Conservation (phyloP, 2,797 vertebrate genomes). For the Loriculus beryllinus region DNA sequence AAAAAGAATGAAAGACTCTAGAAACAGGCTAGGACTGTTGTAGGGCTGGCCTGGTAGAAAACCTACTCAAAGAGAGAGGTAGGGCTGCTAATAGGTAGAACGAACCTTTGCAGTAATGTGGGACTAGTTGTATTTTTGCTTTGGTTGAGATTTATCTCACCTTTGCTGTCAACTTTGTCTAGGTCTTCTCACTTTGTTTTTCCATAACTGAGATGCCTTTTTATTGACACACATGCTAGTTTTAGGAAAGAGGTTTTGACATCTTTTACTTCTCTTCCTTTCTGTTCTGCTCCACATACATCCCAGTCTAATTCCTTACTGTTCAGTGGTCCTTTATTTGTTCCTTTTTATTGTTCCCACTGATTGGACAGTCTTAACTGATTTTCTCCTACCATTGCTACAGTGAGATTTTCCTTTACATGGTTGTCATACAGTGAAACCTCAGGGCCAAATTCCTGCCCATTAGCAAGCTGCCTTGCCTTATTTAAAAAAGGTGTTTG, state of each 20-base stretch:
- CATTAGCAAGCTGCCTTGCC: conserved; percentile 61
- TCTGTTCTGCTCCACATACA: not conserved
- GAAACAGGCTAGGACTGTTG: not conserved
- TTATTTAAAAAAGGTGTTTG: conserved; percentile 21
- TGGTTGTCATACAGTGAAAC: not conserved
- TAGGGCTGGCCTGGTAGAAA: not conserved
- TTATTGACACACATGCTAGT: not conserved
- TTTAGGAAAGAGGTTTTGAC: not conserved
- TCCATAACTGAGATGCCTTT: not conserved
- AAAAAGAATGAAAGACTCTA: not conserved
- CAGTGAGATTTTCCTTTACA: not conserved
- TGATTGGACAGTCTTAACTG: not conserved
- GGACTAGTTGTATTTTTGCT: not conserved
- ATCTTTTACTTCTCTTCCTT: not conserved
- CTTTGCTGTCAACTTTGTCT: not conserved
- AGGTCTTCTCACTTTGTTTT: not conserved
- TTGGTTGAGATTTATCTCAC: not conserved
- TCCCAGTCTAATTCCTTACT: not conserved
- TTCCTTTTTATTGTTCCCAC: not conserved
- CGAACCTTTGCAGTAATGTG: not conserved
- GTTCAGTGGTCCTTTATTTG: not conserved
- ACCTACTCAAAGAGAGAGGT: not conserved
- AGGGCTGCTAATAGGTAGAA: not conserved
- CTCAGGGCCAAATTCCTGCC: conserved; percentile 36
- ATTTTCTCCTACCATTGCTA: conserved; percentile 1